A percentile compares a stretch with the other conserved stretches of the same genome.
Conservation (phyloP, 2,888 invertebrate genomes). For the Thecophora atra region DNA sequence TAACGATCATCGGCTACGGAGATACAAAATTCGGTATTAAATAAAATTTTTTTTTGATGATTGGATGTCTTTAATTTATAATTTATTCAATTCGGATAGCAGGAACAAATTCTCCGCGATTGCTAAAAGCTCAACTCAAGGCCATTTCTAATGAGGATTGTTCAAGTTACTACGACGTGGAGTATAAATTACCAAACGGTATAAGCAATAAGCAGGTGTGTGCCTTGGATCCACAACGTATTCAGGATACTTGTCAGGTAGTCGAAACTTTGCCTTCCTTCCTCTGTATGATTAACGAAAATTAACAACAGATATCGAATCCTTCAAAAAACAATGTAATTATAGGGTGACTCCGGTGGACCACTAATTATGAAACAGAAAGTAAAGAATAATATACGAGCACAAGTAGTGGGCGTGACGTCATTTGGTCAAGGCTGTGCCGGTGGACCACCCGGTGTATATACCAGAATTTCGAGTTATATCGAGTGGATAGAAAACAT, state of each 20-base stretch:
- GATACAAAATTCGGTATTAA: slow-evolving; percentile 37
- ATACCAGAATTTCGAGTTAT: slow-evolving; percentile 41
- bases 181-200: slow-evolving; percentile 25
- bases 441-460: slow-evolving; percentile 37
- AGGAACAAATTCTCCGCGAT: slow-evolving; percentile 45
- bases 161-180: slow-evolving; percentile 29
- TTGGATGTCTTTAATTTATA: not conserved
- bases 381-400: not conserved
- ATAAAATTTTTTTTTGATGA: not conserved
- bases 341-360: slow-evolving; percentile 48
- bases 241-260: slow-evolving; percentile 37
- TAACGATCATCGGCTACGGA: slow-evolving; percentile 42
- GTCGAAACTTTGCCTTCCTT: not conserved
- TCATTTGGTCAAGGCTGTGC: slow-evolving; percentile 41
- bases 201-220: slow-evolving; percentile 42
- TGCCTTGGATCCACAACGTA: slow-evolving; percentile 39
- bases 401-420: slow-evolving; percentile 38
- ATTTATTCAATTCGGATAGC: not conserved
- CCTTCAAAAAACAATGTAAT: slow-evolving; percentile 27
- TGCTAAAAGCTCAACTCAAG: slow-evolving; percentile 52
- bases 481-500: slow-evolving; percentile 40
- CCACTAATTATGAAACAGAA: slow-evolving; percentile 37
- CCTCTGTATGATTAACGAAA: not conserved
- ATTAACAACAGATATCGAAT: no score
- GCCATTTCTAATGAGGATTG: slow-evolving; percentile 35